Base-by-base conservation (phyloP, 2,113 vertebrate genomes). In the Egretta garzetta region DNA sequence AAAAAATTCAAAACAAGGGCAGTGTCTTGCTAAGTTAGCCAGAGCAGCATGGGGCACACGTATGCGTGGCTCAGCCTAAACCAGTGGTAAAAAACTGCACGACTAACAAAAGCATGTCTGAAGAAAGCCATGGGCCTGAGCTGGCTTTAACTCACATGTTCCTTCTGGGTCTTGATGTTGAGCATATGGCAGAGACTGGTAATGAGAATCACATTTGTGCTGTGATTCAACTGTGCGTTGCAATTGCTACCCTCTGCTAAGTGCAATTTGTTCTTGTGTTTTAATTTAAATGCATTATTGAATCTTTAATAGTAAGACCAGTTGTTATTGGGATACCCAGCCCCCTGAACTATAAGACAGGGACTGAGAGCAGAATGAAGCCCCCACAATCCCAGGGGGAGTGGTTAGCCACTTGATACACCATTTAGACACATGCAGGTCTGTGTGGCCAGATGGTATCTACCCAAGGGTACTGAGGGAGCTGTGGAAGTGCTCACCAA, bases 11-110 rank as follows among this genome's bases (percentile, higher is more conserved):
- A n/a, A n/a, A 35, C 21, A 12, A 5, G 5, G 1, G 13, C 35
- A 58, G 6, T 2, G 0, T 22, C 45, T 37, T 59, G 37, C 30
- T 28, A 9, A 60, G 12, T 7, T 30, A 70, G 50, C 21, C 45
- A 59, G 35, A 71, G 4, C 4, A 28, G 27, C 58, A 37, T 2
- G n/a, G 15, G 32, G 15, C 0, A 0, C 33, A 3, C 11, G 4
- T 6, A 2, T 28, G 35, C 0, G 1, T 41, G 24, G n/a, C 10
- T 72, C 32, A 41, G 22, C 30, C 14, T 11, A 91, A 77, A 37
- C 37, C 1, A 33, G 8, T 8, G 2, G 2, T 30, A 9, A 55
- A 35, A 45, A 66, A 18, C 13, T 12, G 23, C 60, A 55, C 15
- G 12, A 49, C 3, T 76, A 43, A 37, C 8, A 43, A 27, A 41